These are phyloP conservation scores for Aegotheles bennettii DNA, from an alignment of 2,113 vertebrate genomes.

Conservation along the genomic window DNA sequence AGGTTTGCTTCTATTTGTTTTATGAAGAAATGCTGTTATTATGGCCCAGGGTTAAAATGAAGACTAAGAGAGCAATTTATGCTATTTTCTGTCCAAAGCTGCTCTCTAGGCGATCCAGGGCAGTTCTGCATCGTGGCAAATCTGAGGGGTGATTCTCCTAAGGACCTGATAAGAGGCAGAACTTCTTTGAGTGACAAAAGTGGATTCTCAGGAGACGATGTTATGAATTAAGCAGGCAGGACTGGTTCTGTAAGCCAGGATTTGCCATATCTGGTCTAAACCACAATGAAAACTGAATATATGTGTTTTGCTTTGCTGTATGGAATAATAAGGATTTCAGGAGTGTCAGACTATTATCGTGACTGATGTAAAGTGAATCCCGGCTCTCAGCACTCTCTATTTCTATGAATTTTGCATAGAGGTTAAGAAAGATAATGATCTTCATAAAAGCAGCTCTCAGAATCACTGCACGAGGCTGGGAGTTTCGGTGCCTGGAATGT, in stretches of 20 bases:
- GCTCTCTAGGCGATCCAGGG: neutral
- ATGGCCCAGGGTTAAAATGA: neutral
- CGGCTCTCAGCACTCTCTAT: neutral
- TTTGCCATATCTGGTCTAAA: neutral
- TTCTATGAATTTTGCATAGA: slow-evolving; percentile 29
- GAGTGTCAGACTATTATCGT: neutral
- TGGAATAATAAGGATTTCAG: neutral
- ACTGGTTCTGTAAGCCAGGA: neutral
- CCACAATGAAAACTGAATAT: neutral
- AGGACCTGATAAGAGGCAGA: neutral
- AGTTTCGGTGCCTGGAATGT: slow-evolving; percentile 23
- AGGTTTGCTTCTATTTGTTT: neutral
- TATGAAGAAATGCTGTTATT: neutral
- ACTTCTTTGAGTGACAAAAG: neutral
- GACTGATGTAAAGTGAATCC: neutral
- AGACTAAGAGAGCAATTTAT: neutral
- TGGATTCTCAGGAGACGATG: neutral
- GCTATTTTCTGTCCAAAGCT: neutral
- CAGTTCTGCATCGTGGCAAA: neutral
- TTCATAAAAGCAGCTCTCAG: neutral
- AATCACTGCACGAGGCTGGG: neutral
- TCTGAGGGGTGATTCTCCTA: neutral
- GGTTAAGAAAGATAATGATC: slow-evolving; percentile 14
- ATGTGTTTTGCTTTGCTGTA: neutral
- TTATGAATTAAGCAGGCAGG: neutral